Conservation (phyloP, 2,888 invertebrate genomes). For the Leptarthrus brevirostris region DNA sequence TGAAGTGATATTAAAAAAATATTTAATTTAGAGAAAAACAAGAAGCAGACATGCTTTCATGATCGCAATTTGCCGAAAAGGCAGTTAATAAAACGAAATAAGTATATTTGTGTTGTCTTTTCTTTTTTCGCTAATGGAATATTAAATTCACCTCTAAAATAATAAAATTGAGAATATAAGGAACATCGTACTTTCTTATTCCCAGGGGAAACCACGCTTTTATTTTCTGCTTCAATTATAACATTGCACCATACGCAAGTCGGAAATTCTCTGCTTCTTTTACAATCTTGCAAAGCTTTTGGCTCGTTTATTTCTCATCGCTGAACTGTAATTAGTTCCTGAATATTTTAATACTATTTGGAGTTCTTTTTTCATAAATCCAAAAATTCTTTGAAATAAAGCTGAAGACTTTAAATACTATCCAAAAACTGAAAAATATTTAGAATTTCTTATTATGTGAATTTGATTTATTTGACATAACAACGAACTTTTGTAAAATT, state of each 20-base stretch:
- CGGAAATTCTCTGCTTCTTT: constrained; percentile 12
- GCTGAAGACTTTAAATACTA: no score
- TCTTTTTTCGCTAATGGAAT: constrained; percentile 16
- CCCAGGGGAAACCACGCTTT: not conserved
- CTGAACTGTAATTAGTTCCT: constrained; percentile 26
- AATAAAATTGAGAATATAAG: constrained; percentile 18
- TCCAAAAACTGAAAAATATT: no score
- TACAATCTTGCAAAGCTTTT: constrained; percentile 4
- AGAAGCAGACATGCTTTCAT: no score
- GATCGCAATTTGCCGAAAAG: no score
- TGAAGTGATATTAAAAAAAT: no score
- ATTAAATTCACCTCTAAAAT: constrained; percentile 11
- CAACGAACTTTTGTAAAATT: no score
- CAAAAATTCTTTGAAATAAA: not conserved
- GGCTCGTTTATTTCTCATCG: constrained; percentile 29
- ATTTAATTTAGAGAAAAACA: no score
- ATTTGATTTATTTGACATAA: no score
- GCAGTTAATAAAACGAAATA: not conserved
- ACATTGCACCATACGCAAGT: not conserved
- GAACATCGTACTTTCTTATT: constrained; percentile 18
- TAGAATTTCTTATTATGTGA: no score
- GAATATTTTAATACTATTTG: constrained; percentile 24
- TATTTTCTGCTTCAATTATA: constrained; percentile 19
- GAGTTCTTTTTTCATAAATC: no score
- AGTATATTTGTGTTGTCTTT: not conserved